These are phyloP conservation scores for Octodonta nipae DNA, from an alignment of 2,888 invertebrate genomes.

Conservation along the genomic window DNA sequence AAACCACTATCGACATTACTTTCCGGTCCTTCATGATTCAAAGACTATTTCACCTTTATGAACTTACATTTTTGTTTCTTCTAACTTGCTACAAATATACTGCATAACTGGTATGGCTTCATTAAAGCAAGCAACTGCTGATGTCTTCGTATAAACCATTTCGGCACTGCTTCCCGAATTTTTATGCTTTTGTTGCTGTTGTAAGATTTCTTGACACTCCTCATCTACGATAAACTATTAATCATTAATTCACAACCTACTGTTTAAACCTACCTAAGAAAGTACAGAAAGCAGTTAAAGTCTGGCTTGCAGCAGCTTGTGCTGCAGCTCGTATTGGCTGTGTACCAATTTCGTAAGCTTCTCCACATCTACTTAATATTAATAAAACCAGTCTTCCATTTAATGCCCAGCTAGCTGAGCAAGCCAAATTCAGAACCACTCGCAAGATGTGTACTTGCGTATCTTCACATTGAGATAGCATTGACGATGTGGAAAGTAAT, in stretches of 20 bases:
- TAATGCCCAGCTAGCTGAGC: conserved; percentile 76
- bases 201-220: conserved; percentile 59
- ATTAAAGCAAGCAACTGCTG: conserved; percentile 73
- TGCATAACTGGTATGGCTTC: conserved; percentile 84
- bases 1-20: too few relatives aligned
- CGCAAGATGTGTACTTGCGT: conserved; percentile 61
- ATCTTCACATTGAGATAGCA: conserved; percentile 70
- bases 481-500: conserved; percentile 68
- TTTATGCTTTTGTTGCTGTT: conserved; percentile 37
- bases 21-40: too few relatives aligned
- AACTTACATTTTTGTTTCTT: conserved; percentile 65
- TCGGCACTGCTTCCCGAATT: conserved; percentile 39
- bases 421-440: conserved; percentile 74
- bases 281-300: conserved; percentile 70
- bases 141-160: conserved; percentile 42
- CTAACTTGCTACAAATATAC: conserved; percentile 72
- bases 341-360: conserved; percentile 66
- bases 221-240: too few relatives aligned
- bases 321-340: conserved; percentile 76
- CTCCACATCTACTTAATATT: conserved; percentile 70
- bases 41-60: too few relatives aligned
- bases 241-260: too few relatives aligned
- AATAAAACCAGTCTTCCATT: conserved; percentile 81
- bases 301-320: conserved; percentile 80
- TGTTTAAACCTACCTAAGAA: conserved; percentile 48